Base-by-base conservation (phyloP, 2,797 vertebrate genomes). In the Apogon hyalosoma region DNA sequence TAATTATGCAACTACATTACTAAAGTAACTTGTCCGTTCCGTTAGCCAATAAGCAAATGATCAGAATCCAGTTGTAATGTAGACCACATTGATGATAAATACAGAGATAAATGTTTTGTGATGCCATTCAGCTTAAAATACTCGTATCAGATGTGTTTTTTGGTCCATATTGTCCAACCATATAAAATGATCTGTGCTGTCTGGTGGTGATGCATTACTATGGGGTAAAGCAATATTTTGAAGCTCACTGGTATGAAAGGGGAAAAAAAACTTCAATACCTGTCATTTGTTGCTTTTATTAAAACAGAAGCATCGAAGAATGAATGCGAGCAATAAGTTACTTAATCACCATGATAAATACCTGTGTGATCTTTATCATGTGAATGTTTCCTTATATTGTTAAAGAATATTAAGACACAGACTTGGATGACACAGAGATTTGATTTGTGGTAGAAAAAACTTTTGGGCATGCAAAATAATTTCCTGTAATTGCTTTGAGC, bases 391-490 rank as follows among this genome's bases (percentile, higher is more conserved):
- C 15, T 59, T 51, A 21, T 46, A 66, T 67, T 77, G 56, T 73
- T 69, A 45, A 70, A 55, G 18, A 75, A 63, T 52, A 24, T 54
- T 55, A 55, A 60, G 42, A 63, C 54, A 42, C 46, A n/a, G 14
- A 68, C 46, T 68, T 49, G 33, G 69, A 57, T 43, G 59, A 77
- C 60, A 68, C 56, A 24, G 41, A 61, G 60, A 72, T 74, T 81
- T 85, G 60, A 85, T 88, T 79, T 82, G 77, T 77, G 3, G 52
- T 61, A 39, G 52, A 48, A 24, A 67, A 14, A 85, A 87, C 75
- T 80, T 88, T 84, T 73, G 54, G 61, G 33, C 52, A 65, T 74
- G 57, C 69, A 77, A 71, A 85, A 84, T 76, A 75, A 56, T 63
- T 71, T 53, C 21, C 54, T 18, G 52, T 82, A 69, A 84, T 78